phyloP scores from a whole-genome alignment of 2,888 invertebrate genomes.

The Torymus tubicola region DNA sequence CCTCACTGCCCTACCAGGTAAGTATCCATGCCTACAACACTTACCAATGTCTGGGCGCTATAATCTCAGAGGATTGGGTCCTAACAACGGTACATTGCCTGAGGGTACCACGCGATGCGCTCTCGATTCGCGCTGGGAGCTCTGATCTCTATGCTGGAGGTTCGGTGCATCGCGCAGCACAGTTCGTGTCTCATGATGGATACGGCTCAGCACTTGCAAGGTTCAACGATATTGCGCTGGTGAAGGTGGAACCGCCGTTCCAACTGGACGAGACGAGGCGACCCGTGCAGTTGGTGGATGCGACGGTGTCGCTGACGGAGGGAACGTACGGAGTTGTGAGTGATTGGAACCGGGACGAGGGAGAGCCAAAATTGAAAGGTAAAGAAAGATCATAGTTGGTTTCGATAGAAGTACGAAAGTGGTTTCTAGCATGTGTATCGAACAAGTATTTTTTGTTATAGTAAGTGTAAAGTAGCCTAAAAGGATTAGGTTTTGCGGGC shows the following conservation, averaged over 20 bases:
- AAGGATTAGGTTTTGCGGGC: too few species aligned
- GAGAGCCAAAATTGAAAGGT: conserved; percentile 28
- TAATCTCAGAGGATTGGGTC: conserved; percentile 77
- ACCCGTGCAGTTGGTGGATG: conserved; percentile 75
- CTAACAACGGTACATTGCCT: conserved; percentile 81
- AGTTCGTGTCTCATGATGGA: conserved; percentile 77
- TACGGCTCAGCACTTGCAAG: conserved; percentile 75
- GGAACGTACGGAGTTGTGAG: conserved; percentile 42
- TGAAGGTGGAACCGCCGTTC: conserved; percentile 77
- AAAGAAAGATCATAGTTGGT: neutral
- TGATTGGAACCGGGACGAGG: conserved; percentile 58
- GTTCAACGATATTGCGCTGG: conserved; percentile 77
- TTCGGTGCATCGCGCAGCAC: conserved; percentile 75
- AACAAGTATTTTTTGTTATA: neutral
- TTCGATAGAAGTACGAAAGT: conserved; percentile 44
- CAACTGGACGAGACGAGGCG: conserved; percentile 68
- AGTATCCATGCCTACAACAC: conserved; percentile 75
- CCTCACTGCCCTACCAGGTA: conserved; percentile 77
- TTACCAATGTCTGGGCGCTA: conserved; percentile 79
- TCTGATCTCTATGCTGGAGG: conserved; percentile 78
- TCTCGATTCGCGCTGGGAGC: conserved; percentile 74
- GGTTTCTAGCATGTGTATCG: conserved; percentile 55
- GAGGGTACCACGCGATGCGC: conserved; percentile 63
- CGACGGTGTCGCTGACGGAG: conserved; percentile 32
- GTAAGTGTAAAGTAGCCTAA: too few species aligned